Conservation (phyloP, 2,888 invertebrate genomes). For the Drosophila anomelani region DNA sequence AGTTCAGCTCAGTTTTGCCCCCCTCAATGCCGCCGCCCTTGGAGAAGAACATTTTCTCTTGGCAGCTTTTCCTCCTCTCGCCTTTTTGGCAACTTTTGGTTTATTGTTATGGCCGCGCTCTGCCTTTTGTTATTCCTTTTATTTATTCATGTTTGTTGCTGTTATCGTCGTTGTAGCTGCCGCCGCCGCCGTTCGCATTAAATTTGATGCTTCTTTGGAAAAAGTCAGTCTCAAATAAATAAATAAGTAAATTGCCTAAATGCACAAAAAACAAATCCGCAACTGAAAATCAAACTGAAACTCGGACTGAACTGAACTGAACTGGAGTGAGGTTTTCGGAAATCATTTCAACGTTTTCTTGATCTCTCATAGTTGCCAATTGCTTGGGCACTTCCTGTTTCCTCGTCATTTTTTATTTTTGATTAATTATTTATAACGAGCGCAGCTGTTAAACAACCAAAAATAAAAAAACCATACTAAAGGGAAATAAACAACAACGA, state of each 20-base stretch:
- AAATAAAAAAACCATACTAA: conserved; percentile 29
- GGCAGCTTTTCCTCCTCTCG: conserved; percentile 19
- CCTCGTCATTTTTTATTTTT: conserved; percentile 41
- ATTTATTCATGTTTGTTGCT: conserved; percentile 64
- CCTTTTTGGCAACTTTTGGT: conserved; percentile 62
- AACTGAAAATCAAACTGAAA: neutral
- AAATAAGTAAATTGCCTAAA: conserved; percentile 56
- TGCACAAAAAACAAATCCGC: conserved; percentile 15
- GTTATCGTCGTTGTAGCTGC: conserved; percentile 25
- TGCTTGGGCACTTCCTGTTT: conserved; percentile 36
- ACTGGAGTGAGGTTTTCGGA: conserved; percentile 1
- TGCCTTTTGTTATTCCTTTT: conserved; percentile 62
- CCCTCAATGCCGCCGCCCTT: neutral
- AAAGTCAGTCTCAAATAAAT: conserved; percentile 51
- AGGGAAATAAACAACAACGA: conserved; percentile 12
- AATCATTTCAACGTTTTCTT: conserved; percentile 9
- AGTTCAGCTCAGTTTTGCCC: neutral
- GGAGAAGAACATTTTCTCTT: conserved; percentile 9
- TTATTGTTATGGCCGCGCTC: conserved; percentile 45
- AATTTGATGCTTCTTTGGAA: conserved; percentile 67
- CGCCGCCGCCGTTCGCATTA: conserved; percentile 47
- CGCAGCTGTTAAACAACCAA: conserved; percentile 67
- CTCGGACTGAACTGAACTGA: too few relatives aligned
- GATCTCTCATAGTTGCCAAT: conserved; percentile 10
- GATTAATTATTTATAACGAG: conserved; percentile 73